Percentiles rank a stretch among this genome's conserved stretches.
These are phyloP conservation scores for Pseudochromis fuscus DNA, from an alignment of 2,797 vertebrate genomes.

Conservation along the genomic window DNA sequence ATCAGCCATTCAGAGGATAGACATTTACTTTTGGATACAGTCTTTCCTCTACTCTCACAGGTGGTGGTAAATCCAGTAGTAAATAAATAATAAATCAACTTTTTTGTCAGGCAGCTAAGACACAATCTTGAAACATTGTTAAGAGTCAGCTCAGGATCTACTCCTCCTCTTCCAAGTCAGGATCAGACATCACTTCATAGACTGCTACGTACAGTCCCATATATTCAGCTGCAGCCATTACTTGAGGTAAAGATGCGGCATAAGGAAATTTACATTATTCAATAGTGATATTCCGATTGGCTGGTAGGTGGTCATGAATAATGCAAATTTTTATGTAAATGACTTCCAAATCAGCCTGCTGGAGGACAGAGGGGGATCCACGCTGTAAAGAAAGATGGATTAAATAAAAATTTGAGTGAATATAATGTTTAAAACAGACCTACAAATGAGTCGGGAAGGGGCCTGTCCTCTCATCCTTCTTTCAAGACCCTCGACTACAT, in stretches of 20 bases:
- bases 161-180: background rate
- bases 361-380: background rate
- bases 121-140: background rate
- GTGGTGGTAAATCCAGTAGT: background rate
- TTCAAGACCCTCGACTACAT: conserved; percentile 38
- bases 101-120: too few relatives aligned
- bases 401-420: background rate
- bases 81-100: too few relatives aligned
- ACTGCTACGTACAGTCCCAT: background rate
- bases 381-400: background rate
- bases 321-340: conserved; percentile 1
- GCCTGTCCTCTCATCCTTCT: background rate
- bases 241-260: background rate
- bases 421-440: background rate
- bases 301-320: background rate
- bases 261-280: background rate
- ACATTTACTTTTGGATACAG: background rate
- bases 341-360: background rate
- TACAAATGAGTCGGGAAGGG: background rate
- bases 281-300: background rate
- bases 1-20: background rate
- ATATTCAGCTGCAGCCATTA: background rate
- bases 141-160: background rate
- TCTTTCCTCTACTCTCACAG: background rate
- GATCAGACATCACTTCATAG: background rate